phyloP scores from a whole-genome alignment of 1,140 invertebrate species.

The Lysiphlebus fabarum region DNA sequence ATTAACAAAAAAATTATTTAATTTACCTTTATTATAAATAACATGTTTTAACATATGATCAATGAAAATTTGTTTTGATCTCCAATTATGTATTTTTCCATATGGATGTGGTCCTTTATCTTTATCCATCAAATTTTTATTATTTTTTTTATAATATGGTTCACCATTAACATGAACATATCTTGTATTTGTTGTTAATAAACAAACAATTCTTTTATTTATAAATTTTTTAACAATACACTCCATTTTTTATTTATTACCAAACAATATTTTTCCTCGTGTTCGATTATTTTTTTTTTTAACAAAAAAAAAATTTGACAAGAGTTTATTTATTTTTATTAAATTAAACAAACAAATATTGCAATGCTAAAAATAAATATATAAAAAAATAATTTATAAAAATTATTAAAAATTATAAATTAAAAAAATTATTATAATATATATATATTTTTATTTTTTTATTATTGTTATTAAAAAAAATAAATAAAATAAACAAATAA shows the following conservation, averaged over 20 bases:
- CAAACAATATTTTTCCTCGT: background rate
- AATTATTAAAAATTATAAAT: too few species aligned
- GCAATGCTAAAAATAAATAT: too few species aligned
- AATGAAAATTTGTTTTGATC: conserved; percentile 32
- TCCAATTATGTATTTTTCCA: conserved; percentile 42
- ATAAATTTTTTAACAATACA: conserved; percentile 14
- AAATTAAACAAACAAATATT: too few species aligned
- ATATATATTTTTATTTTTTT: too few species aligned
- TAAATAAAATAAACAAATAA: too few species aligned
- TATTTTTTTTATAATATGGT: conserved; percentile 8
- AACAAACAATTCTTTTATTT: conserved; percentile 2
- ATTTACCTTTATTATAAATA: conserved; percentile 39
- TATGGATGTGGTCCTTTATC: conserved; percentile 35
- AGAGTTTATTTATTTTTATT: too few species aligned
- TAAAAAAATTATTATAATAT: too few species aligned
- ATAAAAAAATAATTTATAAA: too few species aligned
- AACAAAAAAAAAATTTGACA: too few species aligned
- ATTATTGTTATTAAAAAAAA: too few species aligned
- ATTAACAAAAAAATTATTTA: background rate
- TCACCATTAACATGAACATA: conserved; percentile 10
- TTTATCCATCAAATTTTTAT: conserved; percentile 15
- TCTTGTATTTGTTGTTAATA: conserved; percentile 4
- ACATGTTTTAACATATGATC: conserved; percentile 33
- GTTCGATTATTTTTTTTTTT: too few species aligned
- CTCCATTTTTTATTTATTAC: conserved; percentile 11